A percentile compares a stretch with the other conserved stretches of the same genome.
These are phyloP conservation scores for Chlorodrepanis virens DNA, from an alignment of 2,113 vertebrate species.

Conservation along the genomic window DNA sequence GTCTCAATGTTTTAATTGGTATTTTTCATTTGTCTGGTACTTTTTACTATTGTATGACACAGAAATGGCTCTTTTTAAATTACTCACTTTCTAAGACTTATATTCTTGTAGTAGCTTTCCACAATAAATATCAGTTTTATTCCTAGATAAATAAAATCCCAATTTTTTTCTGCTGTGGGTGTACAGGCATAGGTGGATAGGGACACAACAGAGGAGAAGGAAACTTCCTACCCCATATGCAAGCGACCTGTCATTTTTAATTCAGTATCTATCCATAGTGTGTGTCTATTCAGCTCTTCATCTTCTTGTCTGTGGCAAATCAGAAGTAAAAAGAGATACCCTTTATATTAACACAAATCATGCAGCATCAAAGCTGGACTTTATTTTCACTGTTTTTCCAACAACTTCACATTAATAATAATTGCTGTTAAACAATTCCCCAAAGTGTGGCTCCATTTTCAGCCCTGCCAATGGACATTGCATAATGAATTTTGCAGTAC, in stretches of 20 bases:
- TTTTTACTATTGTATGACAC: background rate
- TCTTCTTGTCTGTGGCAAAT: background rate
- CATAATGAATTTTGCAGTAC: background rate
- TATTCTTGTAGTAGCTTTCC: background rate
- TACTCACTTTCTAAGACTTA: background rate
- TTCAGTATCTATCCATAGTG: accelerated
- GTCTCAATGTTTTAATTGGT: background rate
- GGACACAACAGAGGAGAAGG: background rate
- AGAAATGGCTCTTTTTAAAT: background rate
- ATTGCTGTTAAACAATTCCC: background rate
- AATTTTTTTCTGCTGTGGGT: accelerated
- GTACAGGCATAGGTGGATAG: background rate
- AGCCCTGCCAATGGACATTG: background rate
- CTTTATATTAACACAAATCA: background rate
- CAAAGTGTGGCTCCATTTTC: background rate
- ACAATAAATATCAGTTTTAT: background rate
- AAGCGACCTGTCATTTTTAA: background rate
- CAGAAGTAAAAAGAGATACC: background rate
- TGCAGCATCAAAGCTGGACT: background rate
- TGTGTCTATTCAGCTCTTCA: background rate
- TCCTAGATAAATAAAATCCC: background rate
- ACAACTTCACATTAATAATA: background rate
- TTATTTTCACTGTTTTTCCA: background rate
- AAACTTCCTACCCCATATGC: background rate
- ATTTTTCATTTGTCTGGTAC: background rate